A percentile compares a stretch with the other conserved stretches of the same genome.
Evolutionary conservation across 2,113 vertebrate genomes (phyloP).

Genomic region (Varanus salvator): DNA sequence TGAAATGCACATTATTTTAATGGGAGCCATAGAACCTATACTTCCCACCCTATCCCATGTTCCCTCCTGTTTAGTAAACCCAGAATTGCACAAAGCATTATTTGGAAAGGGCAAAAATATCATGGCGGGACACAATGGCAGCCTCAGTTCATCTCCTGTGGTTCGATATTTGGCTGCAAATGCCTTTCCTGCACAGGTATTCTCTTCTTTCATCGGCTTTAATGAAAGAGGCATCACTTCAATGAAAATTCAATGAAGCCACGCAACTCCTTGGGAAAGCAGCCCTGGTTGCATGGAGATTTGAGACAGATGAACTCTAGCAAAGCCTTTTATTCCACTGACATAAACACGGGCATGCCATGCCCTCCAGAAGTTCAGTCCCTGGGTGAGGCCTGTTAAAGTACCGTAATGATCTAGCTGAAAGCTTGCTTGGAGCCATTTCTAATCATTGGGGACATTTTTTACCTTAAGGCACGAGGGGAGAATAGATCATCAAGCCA

Average conservation of each 20-base stretch:
- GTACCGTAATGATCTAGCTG: constrained; percentile 15
- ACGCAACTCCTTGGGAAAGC: not conserved
- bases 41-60: not conserved
- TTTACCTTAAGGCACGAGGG: constrained; percentile 11
- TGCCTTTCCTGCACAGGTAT: not conserved
- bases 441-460: constrained; percentile 24
- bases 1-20: not conserved
- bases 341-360: constrained; percentile 3
- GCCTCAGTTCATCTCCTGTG: not conserved
- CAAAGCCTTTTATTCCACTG: not conserved
- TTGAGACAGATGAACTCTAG: not conserved
- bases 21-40: not conserved
- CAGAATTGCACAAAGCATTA: not conserved
- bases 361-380: constrained; percentile 13
- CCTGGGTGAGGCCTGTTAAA: constrained; percentile 7
- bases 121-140: not conserved
- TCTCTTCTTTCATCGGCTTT: constrained; percentile 6
- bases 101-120: not conserved
- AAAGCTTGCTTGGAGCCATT: constrained; percentile 21
- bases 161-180: constrained; percentile 5
- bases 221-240: not conserved
- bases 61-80: not conserved
- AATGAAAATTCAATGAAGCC: constrained; percentile 6
- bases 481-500: not conserved
- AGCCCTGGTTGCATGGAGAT: not conserved